Evolutionary conservation across 2,797 vertebrate genomes (phyloP), one percentile per base, ranked within the genome.

Genomic region (Enoplosus armatus): DNA sequence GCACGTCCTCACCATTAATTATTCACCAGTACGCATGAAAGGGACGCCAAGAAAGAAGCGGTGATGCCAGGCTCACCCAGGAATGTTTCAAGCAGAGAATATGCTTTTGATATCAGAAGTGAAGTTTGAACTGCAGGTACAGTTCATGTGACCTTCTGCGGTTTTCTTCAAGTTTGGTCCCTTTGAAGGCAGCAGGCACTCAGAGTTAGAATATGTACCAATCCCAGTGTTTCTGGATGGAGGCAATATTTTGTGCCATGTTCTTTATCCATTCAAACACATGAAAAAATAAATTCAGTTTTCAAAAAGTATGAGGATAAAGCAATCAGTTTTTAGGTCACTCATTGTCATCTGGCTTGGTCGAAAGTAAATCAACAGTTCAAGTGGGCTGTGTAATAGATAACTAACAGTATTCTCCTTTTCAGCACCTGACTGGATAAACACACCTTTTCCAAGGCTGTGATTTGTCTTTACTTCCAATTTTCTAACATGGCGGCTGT

Each of bases 1-100:
- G 56, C 59, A 71, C 68, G 83, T 89, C 73, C 72, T 79, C 45
- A n/a, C 20, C 15, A 75, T 90, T 61, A 80, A 89, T 86, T 86
- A 87, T 90, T 87, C 39, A 92, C 73, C 45, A 7, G 43, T 16
- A 20, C 0, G 56, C 63, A 84, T 82, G 59, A 88, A 79, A 80
- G 60, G 6, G 74, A 72, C 1, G 71, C 78, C 73, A 79, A 50
- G 39, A 80, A 75, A 75, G 62, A 26, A 33, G 45, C 6, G 1
- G 27, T 0, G 72, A 75, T 47, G 68, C 73, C 72, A 65, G 80
- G 80, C 35, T 75, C 68, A 67, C 16, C 6, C 65, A 62, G 50
- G 60, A 62, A 51, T 60, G 9, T 63, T 74, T 77, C 26, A 50
- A 73, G 47, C 54, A 8, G 37, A 68, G 64, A 65, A 61, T 24